Evolutionary conservation across 1,140 invertebrate genomes (phyloP).

Genomic region (Maniola jurtina): DNA sequence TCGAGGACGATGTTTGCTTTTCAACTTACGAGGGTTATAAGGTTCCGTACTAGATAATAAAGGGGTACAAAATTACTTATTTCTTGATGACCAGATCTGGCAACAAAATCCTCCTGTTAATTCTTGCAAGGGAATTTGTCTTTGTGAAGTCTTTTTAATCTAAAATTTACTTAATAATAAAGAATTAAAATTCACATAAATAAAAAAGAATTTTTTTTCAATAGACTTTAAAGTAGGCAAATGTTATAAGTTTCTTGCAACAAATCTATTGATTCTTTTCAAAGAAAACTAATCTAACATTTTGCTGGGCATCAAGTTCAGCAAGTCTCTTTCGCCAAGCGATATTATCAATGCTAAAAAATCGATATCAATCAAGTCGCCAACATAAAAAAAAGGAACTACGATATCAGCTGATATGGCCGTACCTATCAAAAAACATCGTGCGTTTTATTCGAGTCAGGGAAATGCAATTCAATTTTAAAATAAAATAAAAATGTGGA

Average conservation of each 20-base stretch:
- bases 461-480: slow-evolving; percentile 9
- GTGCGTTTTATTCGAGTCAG: neutral
- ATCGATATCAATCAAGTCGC: neutral
- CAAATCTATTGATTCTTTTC: neutral
- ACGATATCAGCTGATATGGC: neutral
- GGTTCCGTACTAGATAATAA: neutral
- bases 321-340: no score
- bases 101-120: neutral
- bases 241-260: neutral
- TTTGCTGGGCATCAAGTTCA: no score
- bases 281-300: neutral
- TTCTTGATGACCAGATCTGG: neutral
- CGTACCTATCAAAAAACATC: neutral
- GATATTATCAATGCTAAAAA: neutral
- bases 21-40: slow-evolving; percentile 55
- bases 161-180: no score
- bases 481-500: slow-evolving; percentile 32
- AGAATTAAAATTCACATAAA: no score
- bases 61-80: slow-evolving; percentile 1
- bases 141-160: no score
- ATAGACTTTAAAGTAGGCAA: no score
- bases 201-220: no score
- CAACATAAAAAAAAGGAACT: neutral
- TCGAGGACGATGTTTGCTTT: slow-evolving; percentile 51
- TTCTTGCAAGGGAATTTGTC: no score